Percentiles rank a stretch among this genome's conserved stretches.
Evolutionary conservation across 2,888 invertebrate species (phyloP).

Genomic region (Hofmannophila pseudospretella): DNA sequence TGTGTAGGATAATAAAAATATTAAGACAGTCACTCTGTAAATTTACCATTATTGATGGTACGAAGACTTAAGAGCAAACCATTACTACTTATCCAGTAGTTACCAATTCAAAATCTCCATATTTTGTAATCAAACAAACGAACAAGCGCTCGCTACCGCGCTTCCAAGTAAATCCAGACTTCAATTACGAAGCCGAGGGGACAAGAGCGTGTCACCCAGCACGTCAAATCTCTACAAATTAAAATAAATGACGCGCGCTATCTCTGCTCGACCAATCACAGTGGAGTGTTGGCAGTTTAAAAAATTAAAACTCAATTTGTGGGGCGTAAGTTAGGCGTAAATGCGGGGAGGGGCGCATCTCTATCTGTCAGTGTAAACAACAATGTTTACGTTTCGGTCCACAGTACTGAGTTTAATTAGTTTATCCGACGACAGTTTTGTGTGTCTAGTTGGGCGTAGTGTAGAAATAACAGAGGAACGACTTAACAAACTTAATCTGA

Average conservation of each 20-base stretch:
- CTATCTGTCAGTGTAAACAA: conserved; percentile 66
- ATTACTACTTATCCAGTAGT: no score
- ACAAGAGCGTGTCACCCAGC: conserved; percentile 29
- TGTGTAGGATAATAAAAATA: no score
- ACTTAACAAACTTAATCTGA: no score
- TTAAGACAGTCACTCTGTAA: no score
- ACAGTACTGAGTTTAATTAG: conserved; percentile 53
- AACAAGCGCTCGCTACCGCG: no score
- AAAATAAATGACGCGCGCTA: conserved; percentile 73
- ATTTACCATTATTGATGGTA: no score
- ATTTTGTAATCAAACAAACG: no score
- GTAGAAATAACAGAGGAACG: no score
- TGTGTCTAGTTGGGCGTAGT: no score
- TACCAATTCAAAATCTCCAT: no score
- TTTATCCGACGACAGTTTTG: conserved; percentile 34
- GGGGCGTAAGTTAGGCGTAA: conserved; percentile 30
- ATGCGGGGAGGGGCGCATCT: conserved; percentile 30
- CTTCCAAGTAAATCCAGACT: conserved; percentile 26
- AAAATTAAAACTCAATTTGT: conserved; percentile 70
- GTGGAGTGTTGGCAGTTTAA: conserved; percentile 66
- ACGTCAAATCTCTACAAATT: conserved; percentile 49
- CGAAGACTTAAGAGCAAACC: no score
- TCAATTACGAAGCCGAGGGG: conserved; percentile 19
- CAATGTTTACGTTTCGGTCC: conserved; percentile 55
- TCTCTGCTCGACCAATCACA: conserved; percentile 48